These are phyloP conservation scores for Lepidocyrtinus sp. DNA, from an alignment of 2,888 invertebrate genomes.

Conservation along the genomic window DNA sequence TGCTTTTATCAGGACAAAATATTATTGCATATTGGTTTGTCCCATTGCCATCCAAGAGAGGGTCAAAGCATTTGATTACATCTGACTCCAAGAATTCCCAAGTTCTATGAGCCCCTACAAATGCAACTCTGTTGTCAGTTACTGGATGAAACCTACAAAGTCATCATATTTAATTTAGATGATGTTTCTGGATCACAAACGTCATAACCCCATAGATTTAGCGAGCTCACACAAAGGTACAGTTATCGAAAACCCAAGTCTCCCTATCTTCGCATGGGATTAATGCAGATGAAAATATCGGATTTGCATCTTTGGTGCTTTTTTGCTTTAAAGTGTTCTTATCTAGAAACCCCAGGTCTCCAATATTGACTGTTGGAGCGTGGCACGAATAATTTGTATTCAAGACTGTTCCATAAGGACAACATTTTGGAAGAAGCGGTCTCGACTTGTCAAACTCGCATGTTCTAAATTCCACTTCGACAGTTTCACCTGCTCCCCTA, in stretches of 20 bases:
- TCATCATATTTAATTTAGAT: background rate
- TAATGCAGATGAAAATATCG: background rate
- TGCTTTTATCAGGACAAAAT: background rate
- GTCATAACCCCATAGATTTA: background rate
- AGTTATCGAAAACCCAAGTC: background rate
- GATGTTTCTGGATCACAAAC: background rate
- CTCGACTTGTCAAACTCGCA: background rate
- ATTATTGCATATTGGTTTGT: background rate
- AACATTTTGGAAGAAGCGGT: conserved; percentile 21
- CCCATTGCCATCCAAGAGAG: background rate
- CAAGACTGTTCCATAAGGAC: conserved; percentile 24
- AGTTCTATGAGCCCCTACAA: conserved; percentile 21
- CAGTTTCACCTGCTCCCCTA: background rate
- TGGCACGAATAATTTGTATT: background rate
- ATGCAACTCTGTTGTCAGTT: conserved; percentile 21
- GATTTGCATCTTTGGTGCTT: background rate
- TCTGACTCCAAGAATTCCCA: conserved; percentile 25
- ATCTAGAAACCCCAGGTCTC: conserved; percentile 14
- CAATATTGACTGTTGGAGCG: background rate
- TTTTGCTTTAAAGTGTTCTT: background rate
- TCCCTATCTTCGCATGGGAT: background rate
- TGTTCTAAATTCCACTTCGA: background rate
- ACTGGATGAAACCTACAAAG: conserved; percentile 40
- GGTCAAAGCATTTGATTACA: background rate
- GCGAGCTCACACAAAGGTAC: background rate